These are phyloP conservation scores for Stegophylla sp. DNA, from an alignment of 2,888 invertebrate genomes.

Conservation along the genomic window DNA sequence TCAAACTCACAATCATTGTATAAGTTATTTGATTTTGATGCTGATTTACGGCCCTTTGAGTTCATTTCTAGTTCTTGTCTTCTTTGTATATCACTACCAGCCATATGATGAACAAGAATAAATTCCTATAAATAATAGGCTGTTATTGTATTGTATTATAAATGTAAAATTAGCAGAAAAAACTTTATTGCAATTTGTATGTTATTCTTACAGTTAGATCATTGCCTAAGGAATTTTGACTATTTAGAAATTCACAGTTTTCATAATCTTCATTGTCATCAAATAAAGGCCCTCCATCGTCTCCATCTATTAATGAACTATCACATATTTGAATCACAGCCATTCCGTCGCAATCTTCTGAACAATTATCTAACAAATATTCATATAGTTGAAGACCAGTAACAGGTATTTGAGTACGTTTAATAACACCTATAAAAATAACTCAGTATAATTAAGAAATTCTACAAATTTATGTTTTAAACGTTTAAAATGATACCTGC, in stretches of 20 bases:
- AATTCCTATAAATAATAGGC: slow-evolving; percentile 14
- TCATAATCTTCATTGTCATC: slow-evolving; percentile 26
- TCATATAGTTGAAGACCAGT: slow-evolving; percentile 41
- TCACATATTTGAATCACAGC: slow-evolving; percentile 41
- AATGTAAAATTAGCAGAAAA: no score
- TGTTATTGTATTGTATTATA: neutral
- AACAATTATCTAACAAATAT: slow-evolving; percentile 31
- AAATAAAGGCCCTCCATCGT: slow-evolving; percentile 30
- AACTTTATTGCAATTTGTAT: neutral
- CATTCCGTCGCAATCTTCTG: slow-evolving; percentile 36
- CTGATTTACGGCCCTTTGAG: neutral
- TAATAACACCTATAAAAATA: slow-evolving; percentile 15
- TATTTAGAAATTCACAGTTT: neutral
- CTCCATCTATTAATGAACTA: slow-evolving; percentile 12
- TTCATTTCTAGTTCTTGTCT: slow-evolving; percentile 29
- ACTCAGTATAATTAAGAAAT: neutral
- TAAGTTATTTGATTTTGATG: neutral
- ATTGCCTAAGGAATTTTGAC: neutral
- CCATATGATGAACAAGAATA: slow-evolving; percentile 41
- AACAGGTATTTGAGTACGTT: slow-evolving; percentile 38
- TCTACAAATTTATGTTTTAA: slow-evolving; percentile 59
- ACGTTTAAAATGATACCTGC: slow-evolving; percentile 68
- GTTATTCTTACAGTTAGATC: slow-evolving; percentile 20
- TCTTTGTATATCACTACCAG: slow-evolving; percentile 42
- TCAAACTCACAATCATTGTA: neutral